Conservation (phyloP, 2,113 vertebrate species). For the Dicentrarchus labrax region DNA sequence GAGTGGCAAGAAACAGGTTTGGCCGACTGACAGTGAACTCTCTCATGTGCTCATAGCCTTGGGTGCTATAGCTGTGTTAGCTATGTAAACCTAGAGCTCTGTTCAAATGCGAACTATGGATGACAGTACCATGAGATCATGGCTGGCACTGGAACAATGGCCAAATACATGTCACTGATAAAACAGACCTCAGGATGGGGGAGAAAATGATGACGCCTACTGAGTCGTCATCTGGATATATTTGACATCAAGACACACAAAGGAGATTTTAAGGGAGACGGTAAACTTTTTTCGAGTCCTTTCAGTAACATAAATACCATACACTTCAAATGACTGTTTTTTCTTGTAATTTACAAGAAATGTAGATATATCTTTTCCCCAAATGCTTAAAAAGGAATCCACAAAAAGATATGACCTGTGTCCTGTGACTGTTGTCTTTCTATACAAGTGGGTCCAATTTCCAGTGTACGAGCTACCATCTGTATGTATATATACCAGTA, state of each 20-base stretch:
- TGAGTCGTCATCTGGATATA: constrained; percentile 7
- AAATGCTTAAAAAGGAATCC: too few species aligned
- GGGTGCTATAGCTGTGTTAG: constrained; percentile 50
- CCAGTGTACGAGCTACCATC: too few species aligned
- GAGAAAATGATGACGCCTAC: not conserved
- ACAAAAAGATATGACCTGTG: too few species aligned
- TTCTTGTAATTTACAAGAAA: too few species aligned
- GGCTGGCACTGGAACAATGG: constrained; percentile 67
- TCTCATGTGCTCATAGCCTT: constrained; percentile 53
- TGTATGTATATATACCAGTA: too few species aligned
- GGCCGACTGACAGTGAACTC: constrained; percentile 58
- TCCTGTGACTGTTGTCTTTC: too few species aligned
- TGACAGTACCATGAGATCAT: constrained; percentile 73
- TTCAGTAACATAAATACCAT: not conserved
- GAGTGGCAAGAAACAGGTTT: constrained; percentile 71
- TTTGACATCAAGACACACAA: not conserved
- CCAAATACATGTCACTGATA: constrained; percentile 41
- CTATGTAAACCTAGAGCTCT: constrained; percentile 76
- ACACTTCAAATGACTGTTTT: not conserved
- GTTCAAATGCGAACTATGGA: constrained; percentile 44
- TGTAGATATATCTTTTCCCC: too few species aligned
- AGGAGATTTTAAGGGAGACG: not conserved
- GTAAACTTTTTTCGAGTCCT: not conserved
- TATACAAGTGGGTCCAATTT: too few species aligned
- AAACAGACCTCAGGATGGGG: constrained; percentile 43